Percentiles rank a stretch among this genome's conserved stretches.
Conservation (phyloP, 1,140 invertebrate genomes). For the Papilio aristodemus region DNA sequence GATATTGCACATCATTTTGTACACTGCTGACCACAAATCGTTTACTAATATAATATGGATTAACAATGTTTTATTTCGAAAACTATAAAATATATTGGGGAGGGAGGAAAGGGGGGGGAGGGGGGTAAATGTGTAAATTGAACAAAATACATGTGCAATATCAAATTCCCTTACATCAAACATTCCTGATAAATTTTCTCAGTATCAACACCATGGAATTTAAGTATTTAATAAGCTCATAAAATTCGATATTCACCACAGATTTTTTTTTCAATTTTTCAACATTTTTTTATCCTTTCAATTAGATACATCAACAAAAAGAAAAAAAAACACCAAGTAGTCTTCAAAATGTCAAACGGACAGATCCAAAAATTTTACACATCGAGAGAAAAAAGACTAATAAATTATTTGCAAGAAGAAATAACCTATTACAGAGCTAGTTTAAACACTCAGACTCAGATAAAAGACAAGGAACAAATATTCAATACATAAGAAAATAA, state of each 20-base stretch:
- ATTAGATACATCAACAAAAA: slow-evolving; percentile 51
- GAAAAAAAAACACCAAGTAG: slow-evolving; percentile 64
- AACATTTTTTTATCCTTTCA: slow-evolving; percentile 29
- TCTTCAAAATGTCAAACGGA: slow-evolving; percentile 54
- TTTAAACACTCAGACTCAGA: slow-evolving; percentile 55
- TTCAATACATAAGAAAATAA: slow-evolving; percentile 34
- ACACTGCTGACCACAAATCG: not conserved
- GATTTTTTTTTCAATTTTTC: slow-evolving; percentile 59
- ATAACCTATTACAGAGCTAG: slow-evolving; percentile 48
- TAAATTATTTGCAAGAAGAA: slow-evolving; percentile 47
- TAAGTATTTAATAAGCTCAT: slow-evolving; percentile 74
- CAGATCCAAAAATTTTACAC: slow-evolving; percentile 67
- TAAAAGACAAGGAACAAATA: slow-evolving; percentile 51
- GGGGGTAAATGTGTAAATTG: too few relatives aligned
- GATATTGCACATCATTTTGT: slow-evolving; percentile 41
- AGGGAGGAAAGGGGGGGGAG: too few relatives aligned
- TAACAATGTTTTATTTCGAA: too few relatives aligned
- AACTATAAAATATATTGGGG: too few relatives aligned
- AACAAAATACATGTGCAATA: too few relatives aligned
- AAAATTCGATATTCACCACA: slow-evolving; percentile 77
- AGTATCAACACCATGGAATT: slow-evolving; percentile 64
- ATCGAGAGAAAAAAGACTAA: slow-evolving; percentile 63
- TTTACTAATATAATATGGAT: too few relatives aligned
- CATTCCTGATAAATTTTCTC: slow-evolving; percentile 35
- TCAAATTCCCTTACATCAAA: slow-evolving; percentile 51